These are phyloP conservation scores for Heliothis peltigera DNA, from an alignment of 2,888 invertebrate species.

Conservation along the genomic window DNA sequence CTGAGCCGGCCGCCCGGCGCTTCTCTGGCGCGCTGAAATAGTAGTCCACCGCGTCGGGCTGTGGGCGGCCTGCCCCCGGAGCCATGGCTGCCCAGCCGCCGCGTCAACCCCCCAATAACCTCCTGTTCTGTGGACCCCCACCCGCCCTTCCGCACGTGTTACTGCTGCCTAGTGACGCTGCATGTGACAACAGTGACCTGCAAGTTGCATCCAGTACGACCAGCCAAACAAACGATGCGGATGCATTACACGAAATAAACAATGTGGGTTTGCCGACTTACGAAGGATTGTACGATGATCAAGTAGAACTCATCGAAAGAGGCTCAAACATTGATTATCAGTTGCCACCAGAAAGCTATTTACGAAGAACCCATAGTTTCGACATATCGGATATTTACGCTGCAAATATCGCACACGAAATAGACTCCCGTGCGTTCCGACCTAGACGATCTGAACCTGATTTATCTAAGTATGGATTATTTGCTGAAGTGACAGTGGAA, in stretches of 20 bases:
- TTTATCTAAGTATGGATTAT: conserved; percentile 83
- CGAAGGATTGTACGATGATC: conserved; percentile 74
- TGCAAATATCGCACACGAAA: conserved; percentile 71
- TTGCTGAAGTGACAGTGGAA: conserved; percentile 81
- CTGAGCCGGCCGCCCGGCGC: conserved; percentile 87
- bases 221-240: conserved; percentile 77
- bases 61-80: conserved; percentile 78
- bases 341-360: conserved; percentile 71
- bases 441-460: conserved; percentile 85
- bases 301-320: conserved; percentile 71
- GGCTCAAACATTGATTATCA: conserved; percentile 68
- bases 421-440: conserved; percentile 71
- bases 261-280: conserved; percentile 86
- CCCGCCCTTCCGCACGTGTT: conserved; percentile 87
- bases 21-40: conserved; percentile 81
- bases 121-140: conserved; percentile 87
- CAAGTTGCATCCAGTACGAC: conserved; percentile 67
- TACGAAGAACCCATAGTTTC: conserved; percentile 85
- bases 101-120: conserved; percentile 87
- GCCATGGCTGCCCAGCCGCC: conserved; percentile 88
- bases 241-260: conserved; percentile 85
- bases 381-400: conserved; percentile 83
- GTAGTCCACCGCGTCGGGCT: conserved; percentile 81
- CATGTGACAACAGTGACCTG: conserved; percentile 64
- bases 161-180: conserved; percentile 84